Conservation (phyloP, 1,140 invertebrate genomes). For the Aphelenchoides besseyi region DNA sequence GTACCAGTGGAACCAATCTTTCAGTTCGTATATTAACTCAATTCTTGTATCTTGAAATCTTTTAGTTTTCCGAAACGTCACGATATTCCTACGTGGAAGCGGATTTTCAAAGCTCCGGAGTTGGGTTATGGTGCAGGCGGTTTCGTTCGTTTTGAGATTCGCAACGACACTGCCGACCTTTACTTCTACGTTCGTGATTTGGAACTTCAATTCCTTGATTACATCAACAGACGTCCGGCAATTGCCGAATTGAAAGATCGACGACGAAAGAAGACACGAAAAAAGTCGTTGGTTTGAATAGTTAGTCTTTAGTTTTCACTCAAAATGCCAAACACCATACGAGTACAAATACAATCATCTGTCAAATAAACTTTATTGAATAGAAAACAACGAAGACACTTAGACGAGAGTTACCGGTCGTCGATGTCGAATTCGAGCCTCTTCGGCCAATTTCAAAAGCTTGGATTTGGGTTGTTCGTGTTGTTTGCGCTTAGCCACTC, state of each 20-base stretch:
- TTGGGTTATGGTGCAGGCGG: slow-evolving; percentile 27
- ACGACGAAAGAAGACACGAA: slow-evolving; percentile 8
- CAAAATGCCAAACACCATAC: not conserved
- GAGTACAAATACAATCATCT: not conserved
- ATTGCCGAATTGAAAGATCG: slow-evolving; percentile 12
- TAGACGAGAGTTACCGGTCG: not conserved
- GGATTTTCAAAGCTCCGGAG: slow-evolving; percentile 14
- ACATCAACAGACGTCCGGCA: slow-evolving; percentile 32
- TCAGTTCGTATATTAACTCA: not conserved
- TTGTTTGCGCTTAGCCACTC: not conserved
- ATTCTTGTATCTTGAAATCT: slow-evolving; percentile 30
- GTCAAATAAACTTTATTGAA: not conserved
- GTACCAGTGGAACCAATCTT: not conserved
- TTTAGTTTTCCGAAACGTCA: not conserved
- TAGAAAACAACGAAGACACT: not conserved
- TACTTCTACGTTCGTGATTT: slow-evolving; percentile 34
- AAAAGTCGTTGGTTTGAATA: slow-evolving; percentile 4
- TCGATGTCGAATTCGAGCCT: not conserved
- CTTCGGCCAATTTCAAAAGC: not conserved
- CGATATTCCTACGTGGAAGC: slow-evolving; percentile 32
- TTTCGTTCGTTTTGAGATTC: slow-evolving; percentile 33
- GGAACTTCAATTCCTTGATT: slow-evolving; percentile 29
- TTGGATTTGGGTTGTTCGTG: not conserved
- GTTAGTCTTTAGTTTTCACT: not conserved
- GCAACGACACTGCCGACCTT: slow-evolving; percentile 19